Conservation (phyloP, 1,140 invertebrate species). For the Drosophila asahinai region DNA sequence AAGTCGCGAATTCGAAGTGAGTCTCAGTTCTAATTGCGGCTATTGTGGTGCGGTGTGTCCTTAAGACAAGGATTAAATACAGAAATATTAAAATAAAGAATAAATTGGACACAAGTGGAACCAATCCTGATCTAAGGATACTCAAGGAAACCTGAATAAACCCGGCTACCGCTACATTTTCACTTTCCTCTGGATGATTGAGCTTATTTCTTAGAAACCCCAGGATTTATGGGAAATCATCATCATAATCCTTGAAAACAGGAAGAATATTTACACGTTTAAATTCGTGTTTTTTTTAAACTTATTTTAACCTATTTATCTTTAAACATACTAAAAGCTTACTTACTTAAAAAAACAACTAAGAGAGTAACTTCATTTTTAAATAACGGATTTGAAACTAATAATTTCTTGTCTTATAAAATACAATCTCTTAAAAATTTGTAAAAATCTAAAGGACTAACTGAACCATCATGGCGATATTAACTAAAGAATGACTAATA, state of each 20-base stretch:
- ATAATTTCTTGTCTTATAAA: too few species aligned
- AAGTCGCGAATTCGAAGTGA: conserved; percentile 68
- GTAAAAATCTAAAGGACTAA: too few species aligned
- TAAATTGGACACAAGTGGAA: background rate
- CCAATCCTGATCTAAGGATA: background rate
- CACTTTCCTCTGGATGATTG: background rate
- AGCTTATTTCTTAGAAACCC: background rate
- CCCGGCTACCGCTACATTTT: background rate
- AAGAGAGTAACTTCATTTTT: too few species aligned
- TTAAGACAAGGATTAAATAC: background rate
- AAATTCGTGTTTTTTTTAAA: too few species aligned
- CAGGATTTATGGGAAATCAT: background rate
- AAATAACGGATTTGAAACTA: too few species aligned
- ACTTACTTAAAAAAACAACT: too few species aligned
- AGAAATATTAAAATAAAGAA: background rate
- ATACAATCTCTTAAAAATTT: too few species aligned
- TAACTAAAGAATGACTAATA: too few species aligned
- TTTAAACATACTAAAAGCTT: too few species aligned
- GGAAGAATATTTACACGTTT: background rate
- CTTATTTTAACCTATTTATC: too few species aligned
- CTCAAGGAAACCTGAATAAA: background rate
- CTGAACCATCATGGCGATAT: too few species aligned
- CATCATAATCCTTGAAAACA: too few species aligned
- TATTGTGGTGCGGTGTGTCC: conserved; percentile 15
- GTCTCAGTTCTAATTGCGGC: conserved; percentile 39